Base-by-base conservation (phyloP, 2,113 vertebrate species). In the Rafetus swinhoei region DNA sequence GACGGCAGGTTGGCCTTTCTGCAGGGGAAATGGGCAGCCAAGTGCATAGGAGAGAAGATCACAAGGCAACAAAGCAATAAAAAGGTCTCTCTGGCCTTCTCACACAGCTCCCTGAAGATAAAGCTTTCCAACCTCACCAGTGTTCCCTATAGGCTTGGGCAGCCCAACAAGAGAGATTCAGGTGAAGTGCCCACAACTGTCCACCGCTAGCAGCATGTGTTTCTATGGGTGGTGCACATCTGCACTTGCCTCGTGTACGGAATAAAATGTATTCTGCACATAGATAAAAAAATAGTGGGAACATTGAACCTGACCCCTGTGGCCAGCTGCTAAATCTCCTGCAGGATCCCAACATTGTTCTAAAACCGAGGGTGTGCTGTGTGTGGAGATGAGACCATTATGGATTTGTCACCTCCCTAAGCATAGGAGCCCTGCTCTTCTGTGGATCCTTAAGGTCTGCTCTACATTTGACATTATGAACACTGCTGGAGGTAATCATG, bases 21-120 rank as follows among this genome's bases (percentile, higher is more conserved):
- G 1, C 6, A 60, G 8, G 1, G 53, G 53, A 2, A 11, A 7
- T 0, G 1, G 16, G 50, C 8, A 90, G 22, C 7, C 52, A 32
- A 60, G 2, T 56, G 11, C 77, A 1, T 1, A 1, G 32, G 65
- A 13, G 60, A 13, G 2, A 18, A 87, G 72, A 22, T 56, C 50
- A 57, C 4, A 21, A 10, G 65, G 19, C 18, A 4, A 72, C 18
- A 72, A 4, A n/a, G 32, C 65, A 35, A 69, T n/a, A 35, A n/a
- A 69, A 69, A 69, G 55, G 5, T 6, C 90, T 29, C 21, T 9
- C 21, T 3, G 19, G 81, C 3, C 5, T 59, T 11, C 13, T 80
- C n/a, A 89, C n/a, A 39, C 59, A 50, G 29, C 55, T 32, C 29
- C n/a, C 72, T 76, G 19, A 76, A 13, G 22, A 76, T 22, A 76